A percentile compares a stretch with the other conserved stretches of the same genome.
These are phyloP conservation scores for Cosmopolites sordidus DNA, from an alignment of 2,888 invertebrate species.

Conservation along the genomic window DNA sequence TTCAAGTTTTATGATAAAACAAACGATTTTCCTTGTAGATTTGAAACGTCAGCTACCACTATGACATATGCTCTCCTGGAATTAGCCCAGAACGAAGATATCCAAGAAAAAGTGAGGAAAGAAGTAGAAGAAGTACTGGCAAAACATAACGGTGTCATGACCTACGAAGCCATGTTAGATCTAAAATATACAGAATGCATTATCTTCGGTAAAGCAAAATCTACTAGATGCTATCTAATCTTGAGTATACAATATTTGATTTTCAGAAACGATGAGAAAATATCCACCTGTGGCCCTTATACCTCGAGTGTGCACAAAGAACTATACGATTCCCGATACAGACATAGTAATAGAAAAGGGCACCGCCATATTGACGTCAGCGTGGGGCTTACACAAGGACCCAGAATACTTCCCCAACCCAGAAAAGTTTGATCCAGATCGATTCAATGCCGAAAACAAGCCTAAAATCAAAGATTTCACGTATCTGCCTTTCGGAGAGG, in stretches of 20 bases:
- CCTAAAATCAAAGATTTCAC: conserved; percentile 17
- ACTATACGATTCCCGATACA: conserved; percentile 38
- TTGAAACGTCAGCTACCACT: conserved; percentile 31
- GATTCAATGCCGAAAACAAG: conserved; percentile 31
- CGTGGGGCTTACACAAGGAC: conserved; percentile 39
- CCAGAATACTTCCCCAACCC: conserved; percentile 38
- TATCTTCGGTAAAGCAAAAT: conserved; percentile 34
- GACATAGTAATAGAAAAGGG: conserved; percentile 40
- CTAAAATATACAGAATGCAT: conserved; percentile 52
- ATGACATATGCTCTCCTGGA: conserved; percentile 50
- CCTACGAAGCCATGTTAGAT: conserved; percentile 49
- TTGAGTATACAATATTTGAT: not conserved
- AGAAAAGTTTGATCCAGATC: conserved; percentile 27
- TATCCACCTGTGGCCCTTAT: conserved; percentile 38
- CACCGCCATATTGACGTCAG: conserved; percentile 34
- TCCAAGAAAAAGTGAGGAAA: conserved; percentile 39
- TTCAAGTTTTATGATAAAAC: too few relatives aligned
- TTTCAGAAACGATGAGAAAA: conserved; percentile 43
- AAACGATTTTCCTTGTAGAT: too few relatives aligned
- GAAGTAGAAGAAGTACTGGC: conserved; percentile 46
- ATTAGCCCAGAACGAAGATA: conserved; percentile 47
- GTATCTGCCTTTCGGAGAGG: conserved; percentile 29
- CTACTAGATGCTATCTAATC: too few relatives aligned
- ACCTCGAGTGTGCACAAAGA: conserved; percentile 29
- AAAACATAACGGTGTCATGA: conserved; percentile 44